phyloP scores from a whole-genome alignment of 2,113 vertebrate genomes.

The Platanista minor region DNA sequence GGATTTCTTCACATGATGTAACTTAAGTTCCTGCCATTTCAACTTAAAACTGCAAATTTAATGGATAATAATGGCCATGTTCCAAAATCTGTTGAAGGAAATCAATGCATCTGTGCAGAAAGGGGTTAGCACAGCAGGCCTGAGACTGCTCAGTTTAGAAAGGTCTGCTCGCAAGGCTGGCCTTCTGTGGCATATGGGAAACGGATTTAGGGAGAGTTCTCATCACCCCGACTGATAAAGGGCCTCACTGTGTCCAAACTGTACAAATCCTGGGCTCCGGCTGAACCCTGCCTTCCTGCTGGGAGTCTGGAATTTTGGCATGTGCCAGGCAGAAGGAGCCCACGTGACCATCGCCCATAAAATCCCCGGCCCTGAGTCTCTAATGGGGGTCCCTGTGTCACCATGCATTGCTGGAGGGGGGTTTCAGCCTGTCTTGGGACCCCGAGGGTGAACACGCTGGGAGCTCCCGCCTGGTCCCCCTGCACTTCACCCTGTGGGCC shows the following conservation, averaged over 20 bases:
- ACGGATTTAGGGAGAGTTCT: no score
- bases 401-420: no score
- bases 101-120: fast-evolving
- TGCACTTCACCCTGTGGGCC: no score
- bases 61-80: background rate
- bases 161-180: fast-evolving
- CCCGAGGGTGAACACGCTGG: no score
- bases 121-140: background rate
- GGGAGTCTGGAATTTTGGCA: background rate
- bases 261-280: no score
- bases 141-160: fast-evolving
- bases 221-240: fast-evolving
- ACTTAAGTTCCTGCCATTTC: background rate
- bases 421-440: no score
- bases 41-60: background rate
- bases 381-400: no score
- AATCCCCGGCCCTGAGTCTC: no score
- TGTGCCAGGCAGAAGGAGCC: no score
- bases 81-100: background rate
- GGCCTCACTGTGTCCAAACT: background rate
- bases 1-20: fast-evolving
- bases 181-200: background rate
- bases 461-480: no score
- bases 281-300: background rate
- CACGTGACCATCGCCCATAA: no score